Evolutionary conservation across 1,140 invertebrate species (phyloP), one percentile per base, ranked within the genome.

Genomic region (Coptotermes formosanus): DNA sequence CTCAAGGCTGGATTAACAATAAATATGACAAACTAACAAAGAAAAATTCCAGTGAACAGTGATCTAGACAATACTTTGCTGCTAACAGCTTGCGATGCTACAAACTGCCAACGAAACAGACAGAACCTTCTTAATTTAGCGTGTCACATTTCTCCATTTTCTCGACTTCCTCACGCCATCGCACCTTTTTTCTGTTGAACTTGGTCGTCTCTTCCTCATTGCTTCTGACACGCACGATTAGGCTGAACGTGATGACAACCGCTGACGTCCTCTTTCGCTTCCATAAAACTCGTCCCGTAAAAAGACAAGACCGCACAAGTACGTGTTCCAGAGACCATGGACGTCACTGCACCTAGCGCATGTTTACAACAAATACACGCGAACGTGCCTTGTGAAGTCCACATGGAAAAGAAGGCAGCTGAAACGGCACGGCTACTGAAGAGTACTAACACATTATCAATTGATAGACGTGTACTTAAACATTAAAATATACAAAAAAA

Each of bases 161-260:
- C 64, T 75, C 64, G 64, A 75, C 64, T 30, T 75, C 25, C 64
- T 75, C n/a, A 75, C n/a, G n/a, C n/a, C 25, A n/a, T 75, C 25
- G 30, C 25, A 75, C 25, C 21, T 59, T 75, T 75, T 75, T 75
- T 75, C n/a, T 25, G 14, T 75, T 25, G n/a, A 75, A 25, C n/a
- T 30, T n/a, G 64, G n/a, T 30, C 64, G n/a, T 75, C 64, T 75
- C 64, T 75, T 75, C 64, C 64, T 75, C 8, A 30, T 75, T 75
- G 64, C 64, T 75, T 30, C 64, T 75, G 64, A 75, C 64, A 75
- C 64, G 64, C 64, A 75, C n/a, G 64, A 75, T 75, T 75, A 75
- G 64, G 7, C 25, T 9, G 64, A 64, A 64, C 59, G 59, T 64
- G 64, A 30, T 75, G 64, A 30, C 25, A 75, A 75, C 3, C 1